A percentile compares a stretch with the other conserved stretches of the same genome.
These are phyloP conservation scores for Phasia obesa DNA, from an alignment of 2,888 invertebrate species.

Conservation along the genomic window DNA sequence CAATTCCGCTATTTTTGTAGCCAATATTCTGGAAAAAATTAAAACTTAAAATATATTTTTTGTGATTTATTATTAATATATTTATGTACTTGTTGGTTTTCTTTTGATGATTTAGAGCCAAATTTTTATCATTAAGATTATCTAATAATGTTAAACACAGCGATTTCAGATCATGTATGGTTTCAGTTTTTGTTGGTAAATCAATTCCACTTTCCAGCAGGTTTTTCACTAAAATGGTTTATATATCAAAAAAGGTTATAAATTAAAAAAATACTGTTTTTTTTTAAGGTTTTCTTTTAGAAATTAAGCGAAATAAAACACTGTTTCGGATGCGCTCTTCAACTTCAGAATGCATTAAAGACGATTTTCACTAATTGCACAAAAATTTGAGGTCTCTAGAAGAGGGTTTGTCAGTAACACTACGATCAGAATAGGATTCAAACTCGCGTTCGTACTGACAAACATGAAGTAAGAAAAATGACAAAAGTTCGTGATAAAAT, in stretches of 20 bases:
- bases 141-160: slow-evolving; percentile 91
- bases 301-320: too few species aligned
- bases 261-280: too few species aligned
- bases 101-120: slow-evolving; percentile 92
- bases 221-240: slow-evolving; percentile 86
- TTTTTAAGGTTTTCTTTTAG: too few species aligned
- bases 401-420: too few species aligned
- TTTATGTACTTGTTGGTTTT: slow-evolving; percentile 90
- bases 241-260: background rate
- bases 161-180: slow-evolving; percentile 89
- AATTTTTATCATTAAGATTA: slow-evolving; percentile 92
- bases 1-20: slow-evolving; percentile 90
- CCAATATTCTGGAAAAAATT: slow-evolving; percentile 86
- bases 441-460: too few species aligned
- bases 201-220: slow-evolving; percentile 87
- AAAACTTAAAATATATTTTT: background rate
- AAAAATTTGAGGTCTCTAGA: too few species aligned
- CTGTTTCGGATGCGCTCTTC: too few species aligned
- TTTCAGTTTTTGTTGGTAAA: slow-evolving; percentile 85
- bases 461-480: too few species aligned
- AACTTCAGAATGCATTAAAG: too few species aligned
- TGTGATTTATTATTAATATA: background rate
- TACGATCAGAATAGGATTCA: too few species aligned
- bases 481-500: too few species aligned
- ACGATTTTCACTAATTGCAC: too few species aligned